These are phyloP conservation scores for Actinia tenebrosa DNA, from an alignment of 64 coral and sea anemone species.

Conservation along the genomic window DNA sequence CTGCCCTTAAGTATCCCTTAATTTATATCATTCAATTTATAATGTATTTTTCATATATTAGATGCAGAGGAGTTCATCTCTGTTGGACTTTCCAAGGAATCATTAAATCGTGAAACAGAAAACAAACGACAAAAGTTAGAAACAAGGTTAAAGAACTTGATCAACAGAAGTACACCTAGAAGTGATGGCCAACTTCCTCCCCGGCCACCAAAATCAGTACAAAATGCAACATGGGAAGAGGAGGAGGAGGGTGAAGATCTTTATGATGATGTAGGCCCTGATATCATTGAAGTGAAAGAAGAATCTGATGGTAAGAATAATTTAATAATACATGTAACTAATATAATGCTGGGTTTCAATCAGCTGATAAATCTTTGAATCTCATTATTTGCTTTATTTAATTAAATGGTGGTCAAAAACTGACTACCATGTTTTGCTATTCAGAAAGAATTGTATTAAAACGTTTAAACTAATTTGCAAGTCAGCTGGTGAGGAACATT, in stretches of 20 bases:
- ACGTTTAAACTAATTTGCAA: too few species aligned
- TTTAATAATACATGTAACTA: too few species aligned
- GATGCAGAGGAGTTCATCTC: conserved; percentile 58
- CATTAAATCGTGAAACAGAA: conserved; percentile 18
- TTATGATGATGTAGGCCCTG: conserved; percentile 37
- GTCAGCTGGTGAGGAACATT: too few species aligned
- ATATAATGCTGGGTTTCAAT: too few species aligned
- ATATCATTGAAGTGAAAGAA: not conserved
- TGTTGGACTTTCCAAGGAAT: conserved; percentile 28
- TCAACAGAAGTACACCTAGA: not conserved
- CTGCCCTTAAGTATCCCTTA: too few species aligned
- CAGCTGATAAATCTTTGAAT: too few species aligned
- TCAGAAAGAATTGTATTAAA: too few species aligned
- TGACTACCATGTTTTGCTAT: too few species aligned
- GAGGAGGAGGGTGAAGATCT: conserved; percentile 23
- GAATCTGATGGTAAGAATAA: not conserved
- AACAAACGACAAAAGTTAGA: not conserved
- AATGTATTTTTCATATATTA: not conserved
- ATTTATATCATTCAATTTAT: not conserved
- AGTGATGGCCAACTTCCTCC: conserved; percentile 5
- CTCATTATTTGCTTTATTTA: too few species aligned
- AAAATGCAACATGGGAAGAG: not conserved
- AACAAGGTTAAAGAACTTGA: conserved; percentile 37
- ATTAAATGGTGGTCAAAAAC: too few species aligned
- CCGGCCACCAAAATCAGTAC: conserved; percentile 19